Conservation (phyloP, 1,140 invertebrate species). For the Drosophila pruinosa region DNA sequence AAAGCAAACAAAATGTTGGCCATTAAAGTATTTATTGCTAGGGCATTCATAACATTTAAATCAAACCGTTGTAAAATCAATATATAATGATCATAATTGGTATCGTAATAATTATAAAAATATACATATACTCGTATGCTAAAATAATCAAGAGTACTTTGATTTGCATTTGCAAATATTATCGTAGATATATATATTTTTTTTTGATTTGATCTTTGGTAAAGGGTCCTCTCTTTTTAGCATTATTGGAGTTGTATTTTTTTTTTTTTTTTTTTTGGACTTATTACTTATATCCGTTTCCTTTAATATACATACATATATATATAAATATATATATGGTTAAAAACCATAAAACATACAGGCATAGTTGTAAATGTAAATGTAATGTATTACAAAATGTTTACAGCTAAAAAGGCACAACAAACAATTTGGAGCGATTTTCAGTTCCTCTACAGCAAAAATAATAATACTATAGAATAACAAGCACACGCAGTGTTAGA, state of each 20-base stretch:
- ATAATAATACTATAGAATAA: constrained; percentile 3
- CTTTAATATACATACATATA: constrained; percentile 49
- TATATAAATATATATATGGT: constrained; percentile 53
- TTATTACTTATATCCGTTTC: constrained; percentile 62
- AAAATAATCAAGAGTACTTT: constrained; percentile 52
- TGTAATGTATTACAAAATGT: constrained; percentile 53
- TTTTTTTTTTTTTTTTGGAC: constrained; percentile 38
- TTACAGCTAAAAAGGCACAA: constrained; percentile 70
- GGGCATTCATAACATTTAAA: constrained; percentile 65
- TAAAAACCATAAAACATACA: constrained; percentile 56
- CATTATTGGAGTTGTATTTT: constrained; percentile 36
- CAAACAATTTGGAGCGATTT: constrained; percentile 55
- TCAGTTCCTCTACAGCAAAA: constrained; percentile 29
- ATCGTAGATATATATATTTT: constrained; percentile 36
- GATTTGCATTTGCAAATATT: constrained; percentile 50
- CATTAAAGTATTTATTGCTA: constrained; percentile 62
- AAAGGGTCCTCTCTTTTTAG: constrained; percentile 76
- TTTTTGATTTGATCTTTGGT: constrained; percentile 39
- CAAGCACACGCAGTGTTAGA: constrained; percentile 64
- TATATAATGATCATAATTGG: constrained; percentile 20
- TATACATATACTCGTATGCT: constrained; percentile 29
- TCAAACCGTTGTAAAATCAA: constrained; percentile 5
- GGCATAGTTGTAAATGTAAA: constrained; percentile 53
- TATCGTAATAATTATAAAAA: constrained; percentile 49
- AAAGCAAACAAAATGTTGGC: constrained; percentile 5